Base-by-base conservation (phyloP, 2,888 invertebrate genomes). In the Trisateles emortualis region DNA sequence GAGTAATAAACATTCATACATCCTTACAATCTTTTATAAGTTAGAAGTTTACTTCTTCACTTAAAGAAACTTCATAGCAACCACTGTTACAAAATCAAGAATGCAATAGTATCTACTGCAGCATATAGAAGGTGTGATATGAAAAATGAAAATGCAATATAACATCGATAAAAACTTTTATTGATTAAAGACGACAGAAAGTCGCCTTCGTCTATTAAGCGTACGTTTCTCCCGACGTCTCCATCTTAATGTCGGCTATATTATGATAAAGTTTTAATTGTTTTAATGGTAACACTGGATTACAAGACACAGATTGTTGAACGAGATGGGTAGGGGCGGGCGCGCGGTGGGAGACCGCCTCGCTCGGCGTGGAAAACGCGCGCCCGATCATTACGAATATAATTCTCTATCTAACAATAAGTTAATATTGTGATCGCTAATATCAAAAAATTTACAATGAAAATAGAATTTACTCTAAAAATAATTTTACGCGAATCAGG, bases 121-220 rank as follows among this genome's bases (percentile, higher is more conserved):
- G 3, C 9, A 3, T 9, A 6, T 36, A n/a, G 5, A 14, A 13
- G 36, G 36, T 26, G 13, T 9, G 19, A n/a, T 16, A 24, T 26
- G 22, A 19, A 13, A 41, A 76, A 86, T 79, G 69, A 82, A 88
- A 86, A 85, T 62, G 56, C 73, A 71, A 64, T 69, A 74, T 80
- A 92, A 92, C 92, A 92, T 92, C 92, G 91, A 92, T 92, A 92
- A 90, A 92, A 90, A 91, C 86, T 87, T 91, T 91, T 90, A 91
- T 92, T 91, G 89, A 88, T 87, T 80, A 83, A 84, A 86, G 87
- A 81, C 88, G 88, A 86, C 87, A 78, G 85, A 80, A 79, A 79
- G 83, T 77, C 88, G 81, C 75, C 84, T 82, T 81, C 77, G 71
- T 82, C 87, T 89, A 88, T 88, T 90, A 92, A 92, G 92, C 92